Percentiles rank a stretch among this genome's conserved stretches.
Conservation (phyloP, 2,888 invertebrate species). For the Xestoiulus laeticollis region DNA sequence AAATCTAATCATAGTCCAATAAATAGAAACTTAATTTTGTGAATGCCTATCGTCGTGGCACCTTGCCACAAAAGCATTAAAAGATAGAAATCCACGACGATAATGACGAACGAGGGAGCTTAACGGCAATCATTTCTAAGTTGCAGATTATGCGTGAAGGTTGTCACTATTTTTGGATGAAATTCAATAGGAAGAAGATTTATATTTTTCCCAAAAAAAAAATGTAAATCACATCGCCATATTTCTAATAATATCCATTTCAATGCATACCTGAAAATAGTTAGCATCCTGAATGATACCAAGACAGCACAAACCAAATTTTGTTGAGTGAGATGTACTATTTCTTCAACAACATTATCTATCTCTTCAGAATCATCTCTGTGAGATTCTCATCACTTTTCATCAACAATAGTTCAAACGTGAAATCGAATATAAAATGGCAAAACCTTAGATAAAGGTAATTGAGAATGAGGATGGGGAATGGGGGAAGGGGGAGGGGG, state of each 20-base stretch:
- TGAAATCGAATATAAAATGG: too few relatives aligned
- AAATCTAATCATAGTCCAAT: slow-evolving; percentile 17
- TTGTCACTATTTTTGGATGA: not conserved
- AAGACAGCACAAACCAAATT: too few relatives aligned
- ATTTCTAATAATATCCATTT: not conserved
- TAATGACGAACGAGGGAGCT: slow-evolving; percentile 21
- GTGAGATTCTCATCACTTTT: too few relatives aligned
- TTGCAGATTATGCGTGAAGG: slow-evolving; percentile 23
- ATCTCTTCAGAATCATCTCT: too few relatives aligned
- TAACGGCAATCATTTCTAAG: slow-evolving; percentile 19
- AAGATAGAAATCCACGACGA: slow-evolving; percentile 1
- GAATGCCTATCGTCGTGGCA: not conserved
- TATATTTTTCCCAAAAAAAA: not conserved
- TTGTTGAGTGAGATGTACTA: too few relatives aligned
- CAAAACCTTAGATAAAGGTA: too few relatives aligned
- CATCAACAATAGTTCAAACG: too few relatives aligned
- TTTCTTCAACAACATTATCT: too few relatives aligned
- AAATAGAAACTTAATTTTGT: not conserved
- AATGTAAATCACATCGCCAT: not conserved
- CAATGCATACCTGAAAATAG: too few relatives aligned
- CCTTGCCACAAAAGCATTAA: slow-evolving; percentile 35
- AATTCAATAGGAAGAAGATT: not conserved
- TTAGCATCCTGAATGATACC: too few relatives aligned
- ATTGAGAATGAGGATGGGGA: too few relatives aligned
- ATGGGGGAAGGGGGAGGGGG: too few relatives aligned